Evolutionary conservation across 2,113 vertebrate species (phyloP), one percentile per base, ranked within the genome.

Genomic region (Chelonoidis abingdonii): DNA sequence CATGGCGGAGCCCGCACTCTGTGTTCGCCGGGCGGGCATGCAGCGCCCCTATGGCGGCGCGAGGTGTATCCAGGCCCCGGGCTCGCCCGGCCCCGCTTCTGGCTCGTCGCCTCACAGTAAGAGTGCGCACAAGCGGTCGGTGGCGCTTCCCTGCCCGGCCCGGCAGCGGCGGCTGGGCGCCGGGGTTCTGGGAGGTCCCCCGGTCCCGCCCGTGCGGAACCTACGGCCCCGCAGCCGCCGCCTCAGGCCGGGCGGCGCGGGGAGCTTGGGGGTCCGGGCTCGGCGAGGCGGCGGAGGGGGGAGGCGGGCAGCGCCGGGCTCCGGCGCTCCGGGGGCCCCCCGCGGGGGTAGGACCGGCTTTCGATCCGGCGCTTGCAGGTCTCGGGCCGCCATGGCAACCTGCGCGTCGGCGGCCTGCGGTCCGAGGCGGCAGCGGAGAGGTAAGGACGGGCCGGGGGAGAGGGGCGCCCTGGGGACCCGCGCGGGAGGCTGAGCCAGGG

Each of bases 101-200:
- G 97, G 98, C 98, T 98, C 98, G 98, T 97, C 98, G 98, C 98
- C 98, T 98, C 98, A 98, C 98, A 98, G 98, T 97, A 97, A 99
- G 99, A 99, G 99, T 99, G 99, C 99, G 99, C 99, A 99, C 99
- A 99, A 99, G 99, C 99, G 99, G 99, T 99, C 99, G 99, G 99
- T 99, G 99, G 99, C 99, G 99, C 98, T 99, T 99, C 99, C 99
- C 99, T 96, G 99, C 99, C 98, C 99, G 99, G 98, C 99, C 99
- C 98, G 99, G 99, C 99, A 99, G 99, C 98, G 99, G 99, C 98
- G 97, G 97, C 92, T 97, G 98, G 85, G 99, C 99, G 99, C 93
- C 99, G 99, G 98, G 99, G 99, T 98, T 98, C 98, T 98, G 98
- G 99, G 99, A 98, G 98, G 38, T 92, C 98, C 98, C 93, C 98